Evolutionary conservation across 2,797 vertebrate genomes (phyloP).

Genomic region (Pseudochromis fuscus): DNA sequence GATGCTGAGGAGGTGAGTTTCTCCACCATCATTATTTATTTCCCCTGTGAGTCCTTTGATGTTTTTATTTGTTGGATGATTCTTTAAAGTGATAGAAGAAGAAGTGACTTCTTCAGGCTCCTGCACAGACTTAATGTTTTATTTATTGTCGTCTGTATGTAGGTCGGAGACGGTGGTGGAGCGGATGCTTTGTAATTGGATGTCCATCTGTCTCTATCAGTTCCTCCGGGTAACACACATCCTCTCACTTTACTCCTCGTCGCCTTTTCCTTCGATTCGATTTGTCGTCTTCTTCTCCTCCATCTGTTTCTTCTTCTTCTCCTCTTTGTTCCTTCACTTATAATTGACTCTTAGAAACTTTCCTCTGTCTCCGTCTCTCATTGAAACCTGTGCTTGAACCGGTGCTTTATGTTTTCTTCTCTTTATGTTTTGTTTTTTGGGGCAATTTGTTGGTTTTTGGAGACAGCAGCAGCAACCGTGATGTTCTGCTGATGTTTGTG

Average conservation of each 20-base stretch:
- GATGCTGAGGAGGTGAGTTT: slow-evolving; percentile 92
- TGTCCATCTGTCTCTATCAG: slow-evolving; percentile 99
- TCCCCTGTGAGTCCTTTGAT: too few species aligned
- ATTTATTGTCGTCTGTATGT: slow-evolving; percentile 1
- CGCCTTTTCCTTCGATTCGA: neutral
- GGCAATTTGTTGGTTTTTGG: neutral
- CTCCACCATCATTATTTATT: too few species aligned
- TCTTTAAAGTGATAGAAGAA: slow-evolving; percentile 4
- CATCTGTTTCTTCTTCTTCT: slow-evolving; percentile 1
- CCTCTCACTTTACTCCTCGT: neutral
- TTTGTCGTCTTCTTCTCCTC: slow-evolving; percentile 1
- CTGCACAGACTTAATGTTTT: neutral
- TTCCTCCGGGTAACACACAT: slow-evolving; percentile 90
- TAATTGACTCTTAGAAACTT: slow-evolving; percentile 18
- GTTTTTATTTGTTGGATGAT: slow-evolving; percentile 9
- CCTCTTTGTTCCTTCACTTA: neutral
- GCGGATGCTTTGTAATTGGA: slow-evolving; percentile 99
- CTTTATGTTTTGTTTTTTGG: slow-evolving; percentile 10
- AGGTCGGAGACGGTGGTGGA: slow-evolving; percentile 98
- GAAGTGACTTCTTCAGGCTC: too few species aligned
- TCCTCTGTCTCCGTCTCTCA: too few species aligned
- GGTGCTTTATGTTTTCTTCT: neutral
- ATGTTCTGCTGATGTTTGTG: slow-evolving; percentile 1
- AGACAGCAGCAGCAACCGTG: neutral
- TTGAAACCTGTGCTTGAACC: neutral